phyloP scores from a whole-genome alignment of 2,797 vertebrate genomes.

The Enteromius afrohamiltoni region DNA sequence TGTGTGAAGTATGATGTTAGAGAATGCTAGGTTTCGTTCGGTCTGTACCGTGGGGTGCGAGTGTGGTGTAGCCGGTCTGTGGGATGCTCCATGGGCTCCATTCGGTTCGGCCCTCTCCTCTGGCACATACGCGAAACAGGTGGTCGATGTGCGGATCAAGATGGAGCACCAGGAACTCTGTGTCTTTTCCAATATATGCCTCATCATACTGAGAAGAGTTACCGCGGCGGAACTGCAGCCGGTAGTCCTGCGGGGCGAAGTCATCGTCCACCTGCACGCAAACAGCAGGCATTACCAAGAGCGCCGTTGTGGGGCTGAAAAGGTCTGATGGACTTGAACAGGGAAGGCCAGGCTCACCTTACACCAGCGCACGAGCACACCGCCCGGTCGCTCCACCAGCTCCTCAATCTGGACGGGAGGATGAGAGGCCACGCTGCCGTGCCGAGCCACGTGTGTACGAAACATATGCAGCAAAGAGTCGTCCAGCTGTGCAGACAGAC shows the following conservation, averaged over 20 bases:
- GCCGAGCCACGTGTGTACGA: conserved; percentile 84
- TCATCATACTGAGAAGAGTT: conserved; percentile 87
- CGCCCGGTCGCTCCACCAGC: conserved; percentile 91
- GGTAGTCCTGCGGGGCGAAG: conserved; percentile 87
- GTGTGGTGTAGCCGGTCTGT: conserved; percentile 84
- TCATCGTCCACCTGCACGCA: conserved; percentile 90
- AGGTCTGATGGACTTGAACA: background rate
- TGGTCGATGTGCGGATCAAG: conserved; percentile 89
- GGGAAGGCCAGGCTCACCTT: conserved; percentile 79
- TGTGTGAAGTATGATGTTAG: too few species aligned
- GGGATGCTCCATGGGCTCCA: conserved; percentile 98
- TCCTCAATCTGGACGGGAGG: conserved; percentile 95
- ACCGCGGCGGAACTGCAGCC: conserved; percentile 87
- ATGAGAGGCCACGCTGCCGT: conserved; percentile 88
- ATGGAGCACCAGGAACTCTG: conserved; percentile 90
- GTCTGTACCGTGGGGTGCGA: conserved; percentile 88
- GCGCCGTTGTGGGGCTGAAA: background rate
- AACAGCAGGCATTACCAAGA: conserved; percentile 14
- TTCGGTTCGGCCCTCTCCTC: conserved; percentile 91
- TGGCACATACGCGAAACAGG: conserved; percentile 91
- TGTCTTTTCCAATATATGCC: conserved; percentile 87
- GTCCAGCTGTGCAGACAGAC: conserved; percentile 93
- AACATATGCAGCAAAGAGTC: conserved; percentile 87
- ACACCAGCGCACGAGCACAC: conserved; percentile 93
- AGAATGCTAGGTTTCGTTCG: background rate